phyloP scores from a whole-genome alignment of 53 echinoderm and acorn worm species.

The Mesocentrotus franciscanus region DNA sequence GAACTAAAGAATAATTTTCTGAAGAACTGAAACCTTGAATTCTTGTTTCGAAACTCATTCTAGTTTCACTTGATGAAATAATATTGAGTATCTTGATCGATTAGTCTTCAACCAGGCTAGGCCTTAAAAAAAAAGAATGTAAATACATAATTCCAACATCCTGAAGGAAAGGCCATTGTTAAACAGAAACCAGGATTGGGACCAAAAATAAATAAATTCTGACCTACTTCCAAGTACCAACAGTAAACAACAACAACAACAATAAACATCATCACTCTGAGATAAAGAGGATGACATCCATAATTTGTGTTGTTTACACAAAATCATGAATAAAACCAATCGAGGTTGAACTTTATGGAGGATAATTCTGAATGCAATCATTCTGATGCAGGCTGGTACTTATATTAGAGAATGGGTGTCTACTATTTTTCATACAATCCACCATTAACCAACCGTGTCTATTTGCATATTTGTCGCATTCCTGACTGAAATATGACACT shows the following conservation, averaged over 20 bases:
- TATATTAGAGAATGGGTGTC: not conserved
- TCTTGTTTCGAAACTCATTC: not conserved
- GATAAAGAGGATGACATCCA: not conserved
- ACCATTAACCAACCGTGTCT: slow-evolving; percentile 24
- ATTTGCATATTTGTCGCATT: slow-evolving; percentile 19
- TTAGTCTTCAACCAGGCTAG: too few species aligned
- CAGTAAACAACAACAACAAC: too few species aligned
- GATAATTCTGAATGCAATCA: not conserved
- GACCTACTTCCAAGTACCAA: not conserved
- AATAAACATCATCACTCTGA: not conserved
- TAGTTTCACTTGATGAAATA: too few species aligned
- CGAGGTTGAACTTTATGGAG: not conserved
- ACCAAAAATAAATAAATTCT: not conserved
- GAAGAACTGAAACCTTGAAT: not conserved
- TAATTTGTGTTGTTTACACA: not conserved
- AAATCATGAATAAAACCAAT: not conserved
- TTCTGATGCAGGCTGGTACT: not conserved
- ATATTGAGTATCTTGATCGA: too few species aligned
- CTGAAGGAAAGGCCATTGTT: not conserved
- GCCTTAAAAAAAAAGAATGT: not conserved
- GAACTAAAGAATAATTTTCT: too few species aligned
- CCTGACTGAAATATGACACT: not conserved
- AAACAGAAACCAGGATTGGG: not conserved
- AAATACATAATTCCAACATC: not conserved
- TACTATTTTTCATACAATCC: not conserved